phyloP scores from a whole-genome alignment of 2,888 invertebrate genomes.

The Epinotia nisella region DNA sequence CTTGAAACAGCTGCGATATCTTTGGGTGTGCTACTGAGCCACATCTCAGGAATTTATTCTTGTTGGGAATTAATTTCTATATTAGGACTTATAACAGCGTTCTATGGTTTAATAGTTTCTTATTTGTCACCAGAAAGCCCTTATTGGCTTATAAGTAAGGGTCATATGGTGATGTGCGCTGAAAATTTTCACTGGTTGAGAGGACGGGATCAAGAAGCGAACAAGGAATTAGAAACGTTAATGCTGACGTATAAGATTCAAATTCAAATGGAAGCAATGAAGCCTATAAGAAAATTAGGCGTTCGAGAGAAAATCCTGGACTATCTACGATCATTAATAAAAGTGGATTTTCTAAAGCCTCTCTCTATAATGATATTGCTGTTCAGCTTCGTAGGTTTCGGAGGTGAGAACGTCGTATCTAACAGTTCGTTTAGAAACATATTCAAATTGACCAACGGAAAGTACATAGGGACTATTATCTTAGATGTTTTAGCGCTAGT shows the following conservation, averaged over 20 bases:
- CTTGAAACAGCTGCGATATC: conserved; percentile 52
- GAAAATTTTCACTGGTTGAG: conserved; percentile 50
- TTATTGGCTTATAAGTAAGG: conserved; percentile 51
- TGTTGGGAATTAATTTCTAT: conserved; percentile 46
- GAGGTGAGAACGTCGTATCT: conserved; percentile 48
- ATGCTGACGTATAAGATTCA: conserved; percentile 47
- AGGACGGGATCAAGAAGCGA: conserved; percentile 47
- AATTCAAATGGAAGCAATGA: conserved; percentile 49
- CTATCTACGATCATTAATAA: conserved; percentile 49
- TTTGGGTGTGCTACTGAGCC: conserved; percentile 50
- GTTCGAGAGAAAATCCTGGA: conserved; percentile 45
- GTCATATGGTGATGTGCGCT: conserved; percentile 47
- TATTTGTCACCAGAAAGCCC: conserved; percentile 51
- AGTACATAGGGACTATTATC: conserved; percentile 52
- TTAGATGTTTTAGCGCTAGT: conserved; percentile 51
- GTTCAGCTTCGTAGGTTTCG: conserved; percentile 52
- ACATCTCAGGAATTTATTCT: conserved; percentile 47
- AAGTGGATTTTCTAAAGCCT: conserved; percentile 51
- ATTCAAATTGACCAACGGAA: conserved; percentile 50
- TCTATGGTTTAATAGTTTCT: conserved; percentile 43
- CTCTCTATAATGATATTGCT: conserved; percentile 52
- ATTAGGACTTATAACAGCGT: conserved; percentile 47
- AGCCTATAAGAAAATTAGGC: conserved; percentile 48
- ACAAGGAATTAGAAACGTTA: conserved; percentile 50
- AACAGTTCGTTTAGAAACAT: conserved; percentile 49